Percentiles rank a stretch among this genome's conserved stretches.
These are phyloP conservation scores for Bufo bufo DNA, from an alignment of 2,113 vertebrate species.

Conservation along the genomic window DNA sequence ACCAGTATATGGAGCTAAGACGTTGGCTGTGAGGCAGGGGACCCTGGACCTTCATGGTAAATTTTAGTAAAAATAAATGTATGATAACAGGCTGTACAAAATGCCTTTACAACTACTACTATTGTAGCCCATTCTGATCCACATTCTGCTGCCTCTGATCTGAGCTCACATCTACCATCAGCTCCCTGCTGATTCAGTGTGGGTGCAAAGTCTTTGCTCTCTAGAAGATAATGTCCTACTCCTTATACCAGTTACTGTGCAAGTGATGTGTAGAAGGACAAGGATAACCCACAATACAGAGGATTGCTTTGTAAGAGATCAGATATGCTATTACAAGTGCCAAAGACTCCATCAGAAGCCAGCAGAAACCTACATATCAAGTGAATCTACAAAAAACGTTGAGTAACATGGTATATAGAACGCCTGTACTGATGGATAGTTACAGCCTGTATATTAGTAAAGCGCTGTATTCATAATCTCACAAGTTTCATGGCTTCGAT, in stretches of 20 bases:
- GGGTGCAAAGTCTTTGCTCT: no score
- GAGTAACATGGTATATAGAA: no score
- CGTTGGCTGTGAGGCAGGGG: slow-evolving; percentile 80
- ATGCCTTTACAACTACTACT: not conserved
- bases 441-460: not conserved
- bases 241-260: no score
- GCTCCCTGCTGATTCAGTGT: no score
- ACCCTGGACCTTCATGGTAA: slow-evolving; percentile 83
- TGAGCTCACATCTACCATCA: not conserved
- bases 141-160: not conserved
- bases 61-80: not conserved
- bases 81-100: not conserved
- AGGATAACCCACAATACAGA: no score
- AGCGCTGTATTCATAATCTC: not conserved
- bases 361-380: no score
- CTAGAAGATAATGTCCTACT: no score
- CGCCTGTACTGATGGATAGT: not conserved
- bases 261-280: no score
- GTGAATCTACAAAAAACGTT: no score
- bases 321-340: no score
- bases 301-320: no score
- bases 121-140: not conserved
- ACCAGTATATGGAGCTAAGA: slow-evolving; percentile 86
- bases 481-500: not conserved
- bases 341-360: no score